Base-by-base conservation (phyloP, 1,140 invertebrate genomes). In the Habropoda laboriosa region DNA sequence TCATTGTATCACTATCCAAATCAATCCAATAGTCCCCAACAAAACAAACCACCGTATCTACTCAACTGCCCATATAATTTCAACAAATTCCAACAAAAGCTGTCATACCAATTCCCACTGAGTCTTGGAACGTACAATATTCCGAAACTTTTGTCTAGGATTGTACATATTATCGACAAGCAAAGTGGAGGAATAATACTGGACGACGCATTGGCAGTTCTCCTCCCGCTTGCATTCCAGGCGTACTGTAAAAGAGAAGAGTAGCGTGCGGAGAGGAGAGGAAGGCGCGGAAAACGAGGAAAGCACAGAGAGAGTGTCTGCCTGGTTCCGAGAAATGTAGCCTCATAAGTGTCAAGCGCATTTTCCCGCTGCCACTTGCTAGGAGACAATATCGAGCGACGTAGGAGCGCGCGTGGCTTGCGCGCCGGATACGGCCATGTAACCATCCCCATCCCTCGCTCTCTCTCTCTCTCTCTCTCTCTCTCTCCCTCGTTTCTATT, bases 281-380 rank as follows among this genome's bases (percentile, higher is more conserved):
- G 27, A 58, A 68, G 38, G 24, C 24, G 40, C 7, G 1, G 4
- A 13, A 21, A 21, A 77, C 35, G 30, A 21, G n/a, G 40, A 32
- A 30, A 32, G 24, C 42, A 21, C 3, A 13, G 2, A 53, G 32
- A 30, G 0, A 42, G 42, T 32, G 64, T 32, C 47, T 21, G 30
- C 32, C 45, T n/a, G n/a, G 27, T 30, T 40, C 12, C 51, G 49
- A 79, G 76, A 73, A 79, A 79, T 61, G 67, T 79, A 42, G 67
- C 76, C 76, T 79, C 76, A 79, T 79, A 79, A 79, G 76, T 79
- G 76, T 79, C 76, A 79, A 27, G 47, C 30, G 68, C 68, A 73
- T 79, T 79, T 79, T 79, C 45, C 57, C 68, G 45, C 45, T 79
- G 68, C 47, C 76, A 71, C 76, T 79, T 73, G 55, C 68, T 32